Evolutionary conservation across 2,113 vertebrate species (phyloP), one percentile per base, ranked within the genome.

Genomic region (Oplegnathus fasciatus): DNA sequence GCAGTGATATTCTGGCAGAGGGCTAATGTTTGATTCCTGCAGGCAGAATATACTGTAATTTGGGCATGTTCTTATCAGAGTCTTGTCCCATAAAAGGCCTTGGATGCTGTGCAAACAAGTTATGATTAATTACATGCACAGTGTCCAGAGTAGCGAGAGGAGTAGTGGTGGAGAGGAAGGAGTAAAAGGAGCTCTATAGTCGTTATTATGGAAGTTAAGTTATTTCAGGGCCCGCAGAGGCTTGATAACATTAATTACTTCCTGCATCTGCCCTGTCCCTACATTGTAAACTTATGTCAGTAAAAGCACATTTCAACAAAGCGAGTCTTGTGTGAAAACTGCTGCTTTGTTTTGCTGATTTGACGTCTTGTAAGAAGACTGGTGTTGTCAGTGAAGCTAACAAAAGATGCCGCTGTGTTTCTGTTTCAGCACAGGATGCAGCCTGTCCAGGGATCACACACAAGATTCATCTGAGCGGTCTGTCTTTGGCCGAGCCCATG

Each of bases 21-120:
- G 34, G 32, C 40, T 77, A 55, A 85, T 50, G 81, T 91, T 82
- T 70, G 50, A 18, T 83, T 86, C 42, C 73, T 81, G 61, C 81
- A 72, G 72, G 82, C 50, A 34, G 15, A 58, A 48, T 67, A 26
- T 54, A 55, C 18, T 83, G 44, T 60, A 61, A 75, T 58, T 65
- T 69, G 58, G 78, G 15, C 71, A 44, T 71, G 42, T 81, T 65
- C 65, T 80, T 79, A 88, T 78, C 73, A 67, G 60, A 86, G 44
- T 44, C 24, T 44, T 69, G 55, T 78, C 48, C 64, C 55, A 73
- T 80, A 77, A 77, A 89, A 82, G 37, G 42, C 67, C 22, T 82
- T 46, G 30, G 67, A 80, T 86, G 75, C 34, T 1, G 68, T 86
- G 79, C 64, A 80, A 83, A 71, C 60, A 80, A 65, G 82, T 83